Base-by-base conservation (phyloP, 2,888 invertebrate genomes). In the Apamea monoglypha region DNA sequence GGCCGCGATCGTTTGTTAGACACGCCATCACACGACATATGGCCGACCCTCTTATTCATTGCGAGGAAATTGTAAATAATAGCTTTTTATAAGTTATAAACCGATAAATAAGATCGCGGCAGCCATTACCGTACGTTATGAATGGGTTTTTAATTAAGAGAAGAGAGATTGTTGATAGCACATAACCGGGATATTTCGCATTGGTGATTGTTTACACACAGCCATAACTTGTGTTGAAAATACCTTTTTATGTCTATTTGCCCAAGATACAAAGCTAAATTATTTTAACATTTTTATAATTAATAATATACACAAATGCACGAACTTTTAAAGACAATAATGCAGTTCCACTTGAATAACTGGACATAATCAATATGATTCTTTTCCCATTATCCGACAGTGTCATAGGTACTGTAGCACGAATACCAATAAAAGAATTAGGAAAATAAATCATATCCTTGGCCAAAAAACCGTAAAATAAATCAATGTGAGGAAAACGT, bases 1-100 rank as follows among this genome's bases (percentile, higher is more conserved):
- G 94, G 94, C 89, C 90, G 90, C 85, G 88, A 91, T 92, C 87
- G 82, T 87, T 80, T 83, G 87, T 85, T 76, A 79, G 83, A 72
- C 81, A 74, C 87, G 82, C 76, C 80, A 84, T 81, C 71, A 86
- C 44, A 78, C 73, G 80, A 86, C 84, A 87, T 78, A 76, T 84
- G 84, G 82, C 56, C 85, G 91, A 86, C 90, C 92, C 88, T 85
- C 81, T 87, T 91, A 87, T n/a, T 76, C 90, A 87, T 74, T 76
- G 80, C 85, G 68, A 61, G 78, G 82, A 87, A 88, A 91, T 88
- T 87, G 81, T 88, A 87, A 84, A 83, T 81, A 74, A 82, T 75
- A 66, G 78, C 56, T 81, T 81, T 86, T 81, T 85, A 78, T 76
- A 69, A 69, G 59, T 59, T 72, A 82, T 82, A 80, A 81, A 63